These are phyloP conservation scores for Thermophis baileyi DNA, from an alignment of 2,113 vertebrate species.

Conservation along the genomic window DNA sequence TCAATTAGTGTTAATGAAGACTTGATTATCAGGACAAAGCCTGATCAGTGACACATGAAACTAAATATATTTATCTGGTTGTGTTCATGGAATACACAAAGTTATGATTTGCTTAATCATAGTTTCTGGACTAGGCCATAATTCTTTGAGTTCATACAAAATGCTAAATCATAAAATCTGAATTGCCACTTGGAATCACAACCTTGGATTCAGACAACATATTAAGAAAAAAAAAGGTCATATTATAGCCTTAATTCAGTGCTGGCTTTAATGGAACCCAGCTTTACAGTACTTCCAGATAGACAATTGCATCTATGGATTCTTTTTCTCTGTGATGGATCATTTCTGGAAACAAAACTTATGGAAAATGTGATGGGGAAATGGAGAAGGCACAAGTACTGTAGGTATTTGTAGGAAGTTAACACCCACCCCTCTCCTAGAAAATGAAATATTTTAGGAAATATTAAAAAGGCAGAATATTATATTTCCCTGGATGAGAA, in stretches of 20 bases:
- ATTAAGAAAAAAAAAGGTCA: neutral
- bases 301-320: neutral
- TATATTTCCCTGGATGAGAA: too few species aligned
- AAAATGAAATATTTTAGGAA: too few species aligned
- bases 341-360: neutral
- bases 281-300: neutral
- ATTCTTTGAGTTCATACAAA: neutral
- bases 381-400: neutral
- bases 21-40: neutral
- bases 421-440: too few species aligned
- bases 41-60: neutral
- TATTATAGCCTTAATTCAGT: neutral
- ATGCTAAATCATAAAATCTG: neutral
- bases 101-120: neutral
- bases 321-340: neutral
- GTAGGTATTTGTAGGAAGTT: too few species aligned
- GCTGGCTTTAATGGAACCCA: neutral
- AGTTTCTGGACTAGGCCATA: neutral
- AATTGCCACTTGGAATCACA: neutral
- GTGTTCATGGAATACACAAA: neutral
- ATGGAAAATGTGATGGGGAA: neutral
- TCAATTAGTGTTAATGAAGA: neutral
- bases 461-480: too few species aligned
- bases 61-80: neutral
- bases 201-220: neutral